phyloP scores from a whole-genome alignment of 2,888 invertebrate genomes.

The Ectemnius lituratus region DNA sequence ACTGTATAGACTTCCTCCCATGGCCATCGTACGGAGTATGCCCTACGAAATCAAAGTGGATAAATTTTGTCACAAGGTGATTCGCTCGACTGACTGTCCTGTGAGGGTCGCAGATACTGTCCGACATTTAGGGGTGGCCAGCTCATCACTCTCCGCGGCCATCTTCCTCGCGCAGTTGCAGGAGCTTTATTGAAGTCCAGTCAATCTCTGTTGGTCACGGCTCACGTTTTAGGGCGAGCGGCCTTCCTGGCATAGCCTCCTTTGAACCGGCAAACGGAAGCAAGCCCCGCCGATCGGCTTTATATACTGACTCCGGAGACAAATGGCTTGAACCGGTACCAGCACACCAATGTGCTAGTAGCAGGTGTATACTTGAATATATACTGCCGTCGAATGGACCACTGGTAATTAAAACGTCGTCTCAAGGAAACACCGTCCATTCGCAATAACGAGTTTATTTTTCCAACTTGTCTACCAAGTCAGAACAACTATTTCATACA shows the following conservation, averaged over 20 bases:
- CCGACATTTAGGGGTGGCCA: conserved; percentile 47
- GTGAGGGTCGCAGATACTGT: conserved; percentile 44
- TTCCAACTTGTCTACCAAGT: too few relatives aligned
- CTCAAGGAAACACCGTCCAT: conserved; percentile 58
- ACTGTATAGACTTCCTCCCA: background rate
- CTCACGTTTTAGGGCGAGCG: conserved; percentile 58
- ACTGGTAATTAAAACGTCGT: conserved; percentile 72
- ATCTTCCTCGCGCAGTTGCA: conserved; percentile 56
- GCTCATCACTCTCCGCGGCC: conserved; percentile 54
- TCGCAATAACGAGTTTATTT: background rate
- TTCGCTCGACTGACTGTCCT: conserved; percentile 35
- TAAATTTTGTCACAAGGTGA: conserved; percentile 45
- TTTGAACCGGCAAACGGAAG: conserved; percentile 51
- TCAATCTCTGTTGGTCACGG: conserved; percentile 66
- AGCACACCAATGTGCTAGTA: conserved; percentile 60
- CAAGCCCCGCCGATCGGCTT: conserved; percentile 51
- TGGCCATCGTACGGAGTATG: background rate
- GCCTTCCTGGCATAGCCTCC: conserved; percentile 36
- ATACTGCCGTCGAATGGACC: conserved; percentile 64
- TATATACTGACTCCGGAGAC: conserved; percentile 71
- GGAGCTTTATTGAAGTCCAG: conserved; percentile 69
- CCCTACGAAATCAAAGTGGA: conserved; percentile 30
- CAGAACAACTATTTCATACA: too few relatives aligned
- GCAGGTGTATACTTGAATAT: conserved; percentile 71
- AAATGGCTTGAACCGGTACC: conserved; percentile 66